Percentiles rank a stretch among this genome's conserved stretches.
Conservation (phyloP, 2,797 vertebrate genomes). For the Jordanella pulchra region DNA sequence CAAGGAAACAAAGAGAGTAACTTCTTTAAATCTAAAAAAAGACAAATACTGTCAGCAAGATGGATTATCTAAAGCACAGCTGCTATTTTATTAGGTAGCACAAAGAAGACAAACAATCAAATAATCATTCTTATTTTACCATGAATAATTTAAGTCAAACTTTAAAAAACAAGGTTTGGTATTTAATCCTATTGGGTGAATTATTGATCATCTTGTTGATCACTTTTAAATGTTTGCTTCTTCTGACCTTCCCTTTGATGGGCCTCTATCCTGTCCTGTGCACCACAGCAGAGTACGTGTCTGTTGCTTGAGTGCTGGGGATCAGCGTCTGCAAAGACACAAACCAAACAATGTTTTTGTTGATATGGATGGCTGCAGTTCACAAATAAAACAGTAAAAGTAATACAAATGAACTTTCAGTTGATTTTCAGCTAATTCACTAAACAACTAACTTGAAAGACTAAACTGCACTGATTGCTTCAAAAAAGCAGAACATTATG, state of each 20-base stretch:
- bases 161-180: background rate
- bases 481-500: no score
- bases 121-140: background rate
- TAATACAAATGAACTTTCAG: background rate
- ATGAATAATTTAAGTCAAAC: no score
- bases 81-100: no score
- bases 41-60: background rate
- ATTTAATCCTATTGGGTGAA: background rate
- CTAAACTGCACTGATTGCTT: no score
- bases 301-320: conserved; percentile 11
- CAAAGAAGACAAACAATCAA: background rate
- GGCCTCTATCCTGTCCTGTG: conserved; percentile 38
- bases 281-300: conserved; percentile 31
- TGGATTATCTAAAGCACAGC: no score
- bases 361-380: background rate
- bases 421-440: background rate
- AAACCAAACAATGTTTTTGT: conserved; percentile 1
- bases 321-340: conserved; percentile 44
- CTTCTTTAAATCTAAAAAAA: no score
- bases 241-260: background rate
- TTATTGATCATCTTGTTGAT: background rate
- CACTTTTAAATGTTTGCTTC: conserved; percentile 1
- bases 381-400: background rate
- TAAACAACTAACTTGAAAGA: background rate
- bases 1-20: no score